A percentile compares a stretch with the other conserved stretches of the same genome.
Evolutionary conservation across 2,888 invertebrate genomes (phyloP).

Genomic region (Dioctria linearis): DNA sequence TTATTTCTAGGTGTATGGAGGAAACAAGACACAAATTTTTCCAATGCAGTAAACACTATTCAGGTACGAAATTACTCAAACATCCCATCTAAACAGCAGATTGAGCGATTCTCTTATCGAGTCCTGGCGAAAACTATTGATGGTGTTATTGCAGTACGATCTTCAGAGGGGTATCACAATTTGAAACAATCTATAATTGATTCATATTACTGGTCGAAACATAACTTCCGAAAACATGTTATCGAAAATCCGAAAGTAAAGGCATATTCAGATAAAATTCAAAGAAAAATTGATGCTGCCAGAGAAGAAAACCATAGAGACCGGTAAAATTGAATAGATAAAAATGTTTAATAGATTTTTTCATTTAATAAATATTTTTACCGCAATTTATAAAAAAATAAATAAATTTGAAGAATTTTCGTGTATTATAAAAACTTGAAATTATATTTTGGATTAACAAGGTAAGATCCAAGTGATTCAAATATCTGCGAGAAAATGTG

Average conservation of each 20-base stretch:
- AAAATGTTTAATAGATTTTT: not conserved
- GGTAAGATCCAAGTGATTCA: too few relatives aligned
- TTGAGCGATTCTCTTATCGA: not conserved
- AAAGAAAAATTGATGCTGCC: slow-evolving; percentile 65
- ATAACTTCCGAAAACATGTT: slow-evolving; percentile 56
- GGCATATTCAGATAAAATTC: slow-evolving; percentile 63
- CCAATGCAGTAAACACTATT: not conserved
- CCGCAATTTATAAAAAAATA: slow-evolving; percentile 2
- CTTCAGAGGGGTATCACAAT: not conserved
- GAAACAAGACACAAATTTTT: too few relatives aligned
- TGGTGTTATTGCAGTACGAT: not conserved
- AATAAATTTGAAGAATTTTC: not conserved
- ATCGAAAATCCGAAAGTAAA: slow-evolving; percentile 62
- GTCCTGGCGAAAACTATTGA: slow-evolving; percentile 16
- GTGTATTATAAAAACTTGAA: too few relatives aligned
- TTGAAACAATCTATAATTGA: not conserved
- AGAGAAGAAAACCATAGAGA: slow-evolving; percentile 59
- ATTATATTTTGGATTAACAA: too few relatives aligned
- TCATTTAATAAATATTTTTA: not conserved
- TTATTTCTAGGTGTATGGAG: too few relatives aligned
- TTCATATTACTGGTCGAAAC: not conserved
- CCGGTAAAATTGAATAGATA: not conserved
- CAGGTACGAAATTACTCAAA: not conserved
- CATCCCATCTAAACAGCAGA: slow-evolving; percentile 2
- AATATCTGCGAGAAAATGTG: too few relatives aligned